phyloP scores from a whole-genome alignment of 2,797 vertebrate genomes.

The Fratercula arctica region DNA sequence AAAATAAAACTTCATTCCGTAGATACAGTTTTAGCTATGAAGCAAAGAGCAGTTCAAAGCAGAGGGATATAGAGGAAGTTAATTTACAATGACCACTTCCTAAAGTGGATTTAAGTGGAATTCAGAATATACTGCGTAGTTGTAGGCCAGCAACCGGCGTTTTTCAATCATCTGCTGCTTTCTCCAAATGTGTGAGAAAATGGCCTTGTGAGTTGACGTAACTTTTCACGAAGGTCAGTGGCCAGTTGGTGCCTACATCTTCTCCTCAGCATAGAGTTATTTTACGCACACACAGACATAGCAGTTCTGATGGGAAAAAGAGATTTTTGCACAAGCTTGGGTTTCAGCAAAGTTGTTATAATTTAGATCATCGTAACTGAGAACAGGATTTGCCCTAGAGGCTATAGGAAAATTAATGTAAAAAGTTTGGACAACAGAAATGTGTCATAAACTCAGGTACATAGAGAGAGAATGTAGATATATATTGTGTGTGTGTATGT shows the following conservation, averaged over 20 bases:
- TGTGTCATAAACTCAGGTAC: not conserved
- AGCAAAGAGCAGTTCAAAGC: not conserved
- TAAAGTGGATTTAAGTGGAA: not conserved
- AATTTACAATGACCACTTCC: not conserved
- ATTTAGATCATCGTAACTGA: not conserved
- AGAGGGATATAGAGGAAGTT: not conserved
- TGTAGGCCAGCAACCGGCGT: not conserved
- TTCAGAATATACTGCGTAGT: not conserved
- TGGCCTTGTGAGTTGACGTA: not conserved
- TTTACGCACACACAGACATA: not conserved
- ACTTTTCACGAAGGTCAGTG: not conserved
- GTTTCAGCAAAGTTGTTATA: not conserved
- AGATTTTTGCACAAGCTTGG: not conserved
- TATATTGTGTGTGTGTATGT: not conserved
- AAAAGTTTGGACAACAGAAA: not conserved
- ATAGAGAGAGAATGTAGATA: not conserved
- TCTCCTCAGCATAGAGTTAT: not conserved
- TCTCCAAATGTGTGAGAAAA: not conserved
- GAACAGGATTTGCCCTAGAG: not conserved
- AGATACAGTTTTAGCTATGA: not conserved
- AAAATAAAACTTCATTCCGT: constrained; percentile 44
- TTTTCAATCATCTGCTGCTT: not conserved
- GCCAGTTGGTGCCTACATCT: not conserved
- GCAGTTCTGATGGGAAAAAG: not conserved
- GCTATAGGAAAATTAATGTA: not conserved